Conservation (phyloP, 2,888 invertebrate species). For the Margaritifera margaritifera region DNA sequence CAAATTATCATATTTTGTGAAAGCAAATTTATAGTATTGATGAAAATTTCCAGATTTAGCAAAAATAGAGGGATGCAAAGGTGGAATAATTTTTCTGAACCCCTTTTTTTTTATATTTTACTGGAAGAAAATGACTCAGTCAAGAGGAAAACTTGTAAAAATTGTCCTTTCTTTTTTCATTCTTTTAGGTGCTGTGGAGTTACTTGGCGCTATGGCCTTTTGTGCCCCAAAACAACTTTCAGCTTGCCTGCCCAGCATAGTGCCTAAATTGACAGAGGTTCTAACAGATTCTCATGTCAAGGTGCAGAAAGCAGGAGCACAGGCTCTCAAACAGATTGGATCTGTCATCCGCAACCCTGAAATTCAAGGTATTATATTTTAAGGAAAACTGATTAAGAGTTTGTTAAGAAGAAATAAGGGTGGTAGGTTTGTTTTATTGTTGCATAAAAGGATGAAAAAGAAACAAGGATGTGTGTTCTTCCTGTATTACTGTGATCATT, state of each 20-base stretch:
- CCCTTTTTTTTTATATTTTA: not conserved
- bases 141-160: not conserved
- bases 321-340: slow-evolving; percentile 95
- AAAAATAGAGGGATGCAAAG: not conserved
- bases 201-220: slow-evolving; percentile 98
- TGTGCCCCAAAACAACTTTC: slow-evolving; percentile 99
- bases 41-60: no score
- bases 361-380: slow-evolving; percentile 77
- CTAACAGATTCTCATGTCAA: slow-evolving; percentile 97
- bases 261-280: slow-evolving; percentile 96
- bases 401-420: no score
- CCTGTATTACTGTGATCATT: no score
- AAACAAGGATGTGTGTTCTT: no score
- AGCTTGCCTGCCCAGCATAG: slow-evolving; percentile 97
- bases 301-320: slow-evolving; percentile 96
- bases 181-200: slow-evolving; percentile 87
- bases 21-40: no score
- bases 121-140: not conserved
- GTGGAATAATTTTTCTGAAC: not conserved
- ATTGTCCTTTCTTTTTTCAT: not conserved
- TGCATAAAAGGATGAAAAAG: no score
- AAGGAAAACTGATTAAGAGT: no score
- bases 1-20: no score
- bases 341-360: slow-evolving; percentile 99
- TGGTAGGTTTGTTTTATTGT: no score